These are phyloP conservation scores for Tenthredo amoena DNA, from an alignment of 2,888 invertebrate species.

Conservation along the genomic window DNA sequence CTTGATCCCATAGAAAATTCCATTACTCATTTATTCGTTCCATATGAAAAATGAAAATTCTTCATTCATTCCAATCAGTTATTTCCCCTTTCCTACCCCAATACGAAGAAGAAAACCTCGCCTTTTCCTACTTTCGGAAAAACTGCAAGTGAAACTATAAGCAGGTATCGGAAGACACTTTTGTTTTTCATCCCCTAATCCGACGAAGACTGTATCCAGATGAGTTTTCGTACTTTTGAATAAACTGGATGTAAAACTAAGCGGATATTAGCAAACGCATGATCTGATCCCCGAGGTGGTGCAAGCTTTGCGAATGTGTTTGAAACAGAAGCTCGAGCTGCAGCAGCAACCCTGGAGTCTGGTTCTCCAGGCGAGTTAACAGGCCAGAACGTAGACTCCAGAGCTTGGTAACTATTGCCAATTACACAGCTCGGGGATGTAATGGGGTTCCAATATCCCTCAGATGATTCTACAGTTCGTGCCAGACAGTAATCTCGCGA, in stretches of 20 bases:
- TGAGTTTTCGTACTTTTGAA: not conserved
- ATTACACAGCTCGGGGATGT: constrained; percentile 59
- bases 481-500: not conserved
- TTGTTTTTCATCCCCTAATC: too few species aligned
- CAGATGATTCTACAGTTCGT: constrained; percentile 53
- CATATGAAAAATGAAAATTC: not conserved
- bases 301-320: not conserved
- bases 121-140: too few species aligned
- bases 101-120: too few species aligned
- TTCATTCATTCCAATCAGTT: not conserved
- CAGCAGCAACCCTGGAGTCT: not conserved
- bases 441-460: constrained; percentile 67
- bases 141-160: too few species aligned
- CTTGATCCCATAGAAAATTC: not conserved
- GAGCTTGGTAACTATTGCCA: constrained; percentile 59
- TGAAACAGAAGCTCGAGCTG: not conserved
- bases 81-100: not conserved
- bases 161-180: too few species aligned
- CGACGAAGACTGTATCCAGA: too few species aligned
- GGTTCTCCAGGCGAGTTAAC: not conserved
- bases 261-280: not conserved
- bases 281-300: not conserved
- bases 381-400: not conserved
- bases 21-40: not conserved
- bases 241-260: not conserved